A percentile compares a stretch with the other conserved stretches of the same genome.
Conservation (phyloP, 1,140 invertebrate genomes). For the Probaryconus sp. region DNA sequence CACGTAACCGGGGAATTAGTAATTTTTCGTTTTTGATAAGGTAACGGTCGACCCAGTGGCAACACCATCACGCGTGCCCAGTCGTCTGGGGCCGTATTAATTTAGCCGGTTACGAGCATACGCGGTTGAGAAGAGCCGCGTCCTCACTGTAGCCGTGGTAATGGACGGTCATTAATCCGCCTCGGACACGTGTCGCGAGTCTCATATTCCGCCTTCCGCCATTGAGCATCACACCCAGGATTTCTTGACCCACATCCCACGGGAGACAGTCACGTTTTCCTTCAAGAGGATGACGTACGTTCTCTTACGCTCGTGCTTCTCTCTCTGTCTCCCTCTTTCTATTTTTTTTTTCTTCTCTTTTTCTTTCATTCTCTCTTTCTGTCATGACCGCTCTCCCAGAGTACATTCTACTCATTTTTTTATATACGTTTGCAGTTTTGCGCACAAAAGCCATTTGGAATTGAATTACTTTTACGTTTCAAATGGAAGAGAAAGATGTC, state of each 20-base stretch:
- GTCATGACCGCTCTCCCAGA: conserved; percentile 44
- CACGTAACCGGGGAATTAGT: conserved; percentile 19
- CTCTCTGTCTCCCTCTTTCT: too few species aligned
- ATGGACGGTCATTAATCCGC: conserved; percentile 65
- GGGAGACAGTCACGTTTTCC: conserved; percentile 65
- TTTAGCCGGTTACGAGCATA: conserved; percentile 48
- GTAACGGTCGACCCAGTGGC: conserved; percentile 62
- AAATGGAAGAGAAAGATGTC: conserved; percentile 37
- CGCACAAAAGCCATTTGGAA: conserved; percentile 28
- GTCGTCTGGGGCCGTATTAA: conserved; percentile 61
- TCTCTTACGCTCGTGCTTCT: conserved; percentile 59
- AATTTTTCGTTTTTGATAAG: conserved; percentile 41
- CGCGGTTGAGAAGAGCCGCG: conserved; percentile 53
- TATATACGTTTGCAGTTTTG: conserved; percentile 19
- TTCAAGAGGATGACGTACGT: conserved; percentile 65
- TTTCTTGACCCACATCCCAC: conserved; percentile 72
- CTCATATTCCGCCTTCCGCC: conserved; percentile 58
- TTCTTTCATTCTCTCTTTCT: conserved; percentile 11
- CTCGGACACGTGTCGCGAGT: conserved; percentile 64
- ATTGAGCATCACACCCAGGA: conserved; percentile 65
- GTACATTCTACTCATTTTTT: conserved; percentile 39
- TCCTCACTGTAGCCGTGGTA: conserved; percentile 56
- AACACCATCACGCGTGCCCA: conserved; percentile 35
- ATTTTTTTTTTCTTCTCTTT: not conserved
- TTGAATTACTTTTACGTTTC: conserved; percentile 42